A percentile compares a stretch with the other conserved stretches of the same genome.
These are phyloP conservation scores for Premnoplex brunnescens DNA, from an alignment of 2,797 vertebrate genomes.

Conservation along the genomic window DNA sequence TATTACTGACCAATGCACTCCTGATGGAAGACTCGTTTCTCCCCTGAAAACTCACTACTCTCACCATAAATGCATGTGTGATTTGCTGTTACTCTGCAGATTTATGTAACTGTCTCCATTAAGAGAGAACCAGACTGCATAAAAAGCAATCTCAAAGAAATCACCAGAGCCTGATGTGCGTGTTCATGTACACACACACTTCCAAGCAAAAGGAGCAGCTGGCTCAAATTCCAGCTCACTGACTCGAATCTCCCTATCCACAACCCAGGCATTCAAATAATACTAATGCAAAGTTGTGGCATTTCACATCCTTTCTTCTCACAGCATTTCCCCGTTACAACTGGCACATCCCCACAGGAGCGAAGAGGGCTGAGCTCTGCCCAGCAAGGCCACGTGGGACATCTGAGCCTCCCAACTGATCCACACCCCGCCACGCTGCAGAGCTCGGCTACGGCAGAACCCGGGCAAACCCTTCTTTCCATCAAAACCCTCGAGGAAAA, in stretches of 20 bases:
- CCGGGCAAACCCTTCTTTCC: neutral
- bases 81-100: neutral
- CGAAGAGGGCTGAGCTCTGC: neutral
- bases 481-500: neutral
- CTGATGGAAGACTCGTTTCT: neutral
- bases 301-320: neutral
- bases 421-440: neutral
- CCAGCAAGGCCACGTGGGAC: neutral
- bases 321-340: neutral
- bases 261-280: neutral
- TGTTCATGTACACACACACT: rapidly evolving
- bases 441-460: neutral
- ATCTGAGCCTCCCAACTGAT: neutral
- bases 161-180: rapidly evolving
- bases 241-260: neutral
- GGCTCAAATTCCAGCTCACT: neutral
- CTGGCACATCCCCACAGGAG: neutral
- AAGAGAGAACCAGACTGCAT: neutral
- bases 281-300: neutral
- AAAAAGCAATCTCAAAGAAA: neutral
- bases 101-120: neutral
- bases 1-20: neutral
- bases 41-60: neutral
- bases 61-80: neutral
- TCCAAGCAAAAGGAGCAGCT: neutral